A percentile compares a stretch with the other conserved stretches of the same genome.
These are phyloP conservation scores for Lithobius niger DNA, from an alignment of 1,140 invertebrate genomes.

Conservation along the genomic window DNA sequence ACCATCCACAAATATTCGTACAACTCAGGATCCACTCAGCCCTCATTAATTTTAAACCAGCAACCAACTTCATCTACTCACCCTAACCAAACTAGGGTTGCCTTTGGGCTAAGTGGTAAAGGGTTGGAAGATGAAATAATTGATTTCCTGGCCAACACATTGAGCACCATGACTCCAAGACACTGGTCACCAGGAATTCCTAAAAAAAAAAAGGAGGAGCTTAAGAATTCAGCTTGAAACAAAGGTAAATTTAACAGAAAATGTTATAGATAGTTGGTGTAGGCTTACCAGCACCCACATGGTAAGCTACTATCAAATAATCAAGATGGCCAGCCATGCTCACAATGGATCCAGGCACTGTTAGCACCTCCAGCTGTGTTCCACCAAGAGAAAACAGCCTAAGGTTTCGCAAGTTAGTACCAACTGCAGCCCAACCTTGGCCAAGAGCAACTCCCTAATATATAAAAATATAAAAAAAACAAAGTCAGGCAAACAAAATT, in stretches of 20 bases:
- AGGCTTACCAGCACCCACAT: conserved; percentile 42
- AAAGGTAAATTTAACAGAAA: neutral
- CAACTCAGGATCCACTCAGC: too few species aligned
- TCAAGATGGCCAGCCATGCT: conserved; percentile 50
- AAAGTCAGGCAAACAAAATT: too few species aligned
- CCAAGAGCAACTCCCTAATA: conserved; percentile 53
- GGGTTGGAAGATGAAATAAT: conserved; percentile 25
- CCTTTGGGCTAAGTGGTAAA: conserved; percentile 53
- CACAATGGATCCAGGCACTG: conserved; percentile 54
- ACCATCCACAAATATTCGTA: neutral
- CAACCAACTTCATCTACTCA: conserved; percentile 19
- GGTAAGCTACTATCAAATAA: conserved; percentile 61
- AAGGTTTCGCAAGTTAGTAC: conserved; percentile 54
- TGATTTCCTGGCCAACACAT: conserved; percentile 20
- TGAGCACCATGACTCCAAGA: conserved; percentile 30
- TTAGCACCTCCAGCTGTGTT: conserved; percentile 63
- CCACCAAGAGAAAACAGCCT: conserved; percentile 73
- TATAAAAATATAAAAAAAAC: neutral
- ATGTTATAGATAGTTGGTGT: too few species aligned
- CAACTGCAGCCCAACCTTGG: conserved; percentile 57
- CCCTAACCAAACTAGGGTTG: conserved; percentile 65
- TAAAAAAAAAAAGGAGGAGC: conserved; percentile 20
- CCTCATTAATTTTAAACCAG: neutral
- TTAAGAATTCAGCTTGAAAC: neutral
- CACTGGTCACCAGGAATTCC: conserved; percentile 34